These are phyloP conservation scores for Steinernema carpocapsae DNA, from an alignment of 2,888 invertebrate genomes.

Conservation along the genomic window DNA sequence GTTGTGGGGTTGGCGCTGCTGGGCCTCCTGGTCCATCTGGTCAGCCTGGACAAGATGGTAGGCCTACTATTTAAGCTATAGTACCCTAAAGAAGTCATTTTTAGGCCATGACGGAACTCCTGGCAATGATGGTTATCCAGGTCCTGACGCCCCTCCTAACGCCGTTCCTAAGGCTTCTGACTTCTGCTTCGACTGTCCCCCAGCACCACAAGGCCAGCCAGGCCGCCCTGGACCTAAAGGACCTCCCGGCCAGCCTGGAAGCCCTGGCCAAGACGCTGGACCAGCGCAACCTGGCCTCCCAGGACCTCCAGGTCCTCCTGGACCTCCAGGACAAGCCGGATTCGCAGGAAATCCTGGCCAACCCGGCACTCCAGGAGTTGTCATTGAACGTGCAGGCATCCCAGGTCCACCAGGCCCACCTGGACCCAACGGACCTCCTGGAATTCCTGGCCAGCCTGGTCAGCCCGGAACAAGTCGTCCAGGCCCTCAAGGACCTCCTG, in stretches of 20 bases:
- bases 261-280: conserved; percentile 36
- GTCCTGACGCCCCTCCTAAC: conserved; percentile 44
- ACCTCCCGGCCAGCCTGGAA: conserved; percentile 51
- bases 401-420: conserved; percentile 44
- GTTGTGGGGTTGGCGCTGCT: conserved; percentile 51
- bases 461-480: conserved; percentile 33
- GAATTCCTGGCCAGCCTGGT: conserved; percentile 47
- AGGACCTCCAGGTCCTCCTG: conserved; percentile 32
- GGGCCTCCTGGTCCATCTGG: conserved; percentile 50
- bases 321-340: conserved; percentile 35
- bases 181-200: conserved; percentile 29
- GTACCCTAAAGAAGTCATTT: not conserved
- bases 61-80: not conserved
- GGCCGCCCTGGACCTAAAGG: conserved; percentile 49
- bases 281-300: conserved; percentile 39
- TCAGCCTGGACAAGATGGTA: conserved; percentile 43
- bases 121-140: conserved; percentile 52
- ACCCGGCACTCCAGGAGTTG: conserved; percentile 23
- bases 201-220: conserved; percentile 33
- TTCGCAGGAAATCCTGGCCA: conserved; percentile 36
- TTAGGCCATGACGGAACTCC: conserved; percentile 42
- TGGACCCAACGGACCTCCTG: conserved; percentile 50
- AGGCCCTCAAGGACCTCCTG: conserved; percentile 37
- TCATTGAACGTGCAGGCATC: conserved; percentile 22
- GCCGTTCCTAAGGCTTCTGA: conserved; percentile 23